Evolutionary conservation across 1,140 invertebrate species (phyloP), one percentile per base, ranked within the genome.

Genomic region (Neelides sp.): DNA sequence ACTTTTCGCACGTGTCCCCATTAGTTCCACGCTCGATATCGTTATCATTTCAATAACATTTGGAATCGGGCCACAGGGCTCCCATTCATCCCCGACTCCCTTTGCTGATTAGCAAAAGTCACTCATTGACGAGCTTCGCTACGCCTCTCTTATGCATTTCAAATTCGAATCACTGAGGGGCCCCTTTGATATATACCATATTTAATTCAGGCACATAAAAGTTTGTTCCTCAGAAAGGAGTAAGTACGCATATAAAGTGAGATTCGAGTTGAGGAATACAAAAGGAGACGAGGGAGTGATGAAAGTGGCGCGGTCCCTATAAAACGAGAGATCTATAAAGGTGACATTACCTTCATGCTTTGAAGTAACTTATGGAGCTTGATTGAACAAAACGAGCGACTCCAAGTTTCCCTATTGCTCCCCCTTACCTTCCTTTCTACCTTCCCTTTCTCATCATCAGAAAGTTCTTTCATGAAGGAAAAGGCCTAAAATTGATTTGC

Each of bases 1-100:
- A 55, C 54, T 52, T 56, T 55, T 51, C 37, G 49, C 54, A 56
- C 54, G 54, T 56, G 54, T 43, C 35, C 13, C 39, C 49, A 48
- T 56, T 51, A 56, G 35, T 51, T 45, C 22, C 28, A 50, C 48
- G 32, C 42, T 47, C 41, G 24, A 15, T 15, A 19, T 54, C 46
- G 43, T 45, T 50, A 46, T 46, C 48, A 46, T 39, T 54, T 45
- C 39, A 44, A 49, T 48, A 48, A 50, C 45, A 45, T 49, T 48
- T 50, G 42, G 42, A 51, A 46, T 48, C 46, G 15, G 28, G 47
- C 52, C 40, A 42, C 40, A 13, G 24, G 32, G 24, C 39, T 23
- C 35, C 35, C 41, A 5, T 43, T 43, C 44, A 8, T 32, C 42
- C 27, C 30, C 44, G 10, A 5, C 5, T 39, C 17, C 43, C 13